Conservation (phyloP, 2,888 invertebrate genomes). For the Aplocera efformata region DNA sequence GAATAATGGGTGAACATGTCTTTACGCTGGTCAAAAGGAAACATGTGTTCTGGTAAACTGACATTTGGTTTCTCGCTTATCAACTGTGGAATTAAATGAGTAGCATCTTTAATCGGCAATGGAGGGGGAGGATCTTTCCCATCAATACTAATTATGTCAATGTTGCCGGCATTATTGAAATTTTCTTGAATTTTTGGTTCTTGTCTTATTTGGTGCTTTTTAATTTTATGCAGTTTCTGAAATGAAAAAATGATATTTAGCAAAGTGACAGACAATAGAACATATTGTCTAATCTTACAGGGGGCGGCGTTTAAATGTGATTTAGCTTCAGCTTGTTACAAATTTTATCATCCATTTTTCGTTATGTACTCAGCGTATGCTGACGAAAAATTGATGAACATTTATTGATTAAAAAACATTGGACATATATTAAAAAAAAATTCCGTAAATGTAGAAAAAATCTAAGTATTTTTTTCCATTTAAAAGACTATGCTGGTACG, state of each 20-base stretch:
- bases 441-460: too few species aligned
- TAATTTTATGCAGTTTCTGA: conserved; percentile 65
- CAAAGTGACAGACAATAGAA: too few species aligned
- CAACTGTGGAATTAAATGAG: conserved; percentile 48
- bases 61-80: conserved; percentile 41
- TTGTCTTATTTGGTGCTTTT: conserved; percentile 55
- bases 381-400: too few species aligned
- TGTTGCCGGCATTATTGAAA: conserved; percentile 34
- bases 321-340: too few species aligned
- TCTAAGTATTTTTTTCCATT: too few species aligned
- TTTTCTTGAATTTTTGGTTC: conserved; percentile 21
- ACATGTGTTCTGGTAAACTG: conserved; percentile 36
- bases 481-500: too few species aligned
- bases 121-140: conserved; percentile 49
- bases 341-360: too few species aligned
- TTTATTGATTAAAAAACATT: too few species aligned
- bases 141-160: conserved; percentile 64
- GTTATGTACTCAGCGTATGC: too few species aligned
- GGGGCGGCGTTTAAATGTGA: too few species aligned
- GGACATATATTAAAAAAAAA: too few species aligned
- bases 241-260: conserved; percentile 29
- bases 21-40: conserved; percentile 43
- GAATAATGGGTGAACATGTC: conserved; percentile 45
- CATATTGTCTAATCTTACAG: too few species aligned
- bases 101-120: conserved; percentile 44